These are phyloP conservation scores for Prolemur simus DNA, from an alignment of 2,113 vertebrate species.

Conservation along the genomic window DNA sequence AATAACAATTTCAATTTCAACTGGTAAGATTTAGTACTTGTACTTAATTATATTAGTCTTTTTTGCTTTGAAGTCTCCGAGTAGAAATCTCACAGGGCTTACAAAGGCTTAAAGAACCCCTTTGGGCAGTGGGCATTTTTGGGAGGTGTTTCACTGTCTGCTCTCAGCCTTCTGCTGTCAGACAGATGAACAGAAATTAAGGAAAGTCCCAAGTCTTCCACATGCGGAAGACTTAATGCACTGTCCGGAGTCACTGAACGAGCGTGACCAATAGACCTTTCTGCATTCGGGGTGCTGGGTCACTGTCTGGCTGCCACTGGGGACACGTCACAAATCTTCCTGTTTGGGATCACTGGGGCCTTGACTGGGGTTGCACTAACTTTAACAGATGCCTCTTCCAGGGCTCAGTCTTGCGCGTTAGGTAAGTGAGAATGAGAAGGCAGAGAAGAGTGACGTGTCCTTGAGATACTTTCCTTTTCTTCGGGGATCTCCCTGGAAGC, in stretches of 20 bases:
- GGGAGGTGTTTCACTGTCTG: background rate
- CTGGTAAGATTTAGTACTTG: background rate
- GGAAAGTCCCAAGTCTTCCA: too few relatives aligned
- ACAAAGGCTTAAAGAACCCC: background rate
- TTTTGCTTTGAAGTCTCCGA: background rate
- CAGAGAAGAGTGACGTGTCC: background rate
- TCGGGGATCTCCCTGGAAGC: background rate
- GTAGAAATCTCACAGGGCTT: background rate
- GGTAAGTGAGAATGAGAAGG: background rate
- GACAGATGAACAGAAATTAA: background rate
- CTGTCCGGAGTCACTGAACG: background rate
- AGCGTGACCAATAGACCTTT: background rate
- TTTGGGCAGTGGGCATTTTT: background rate
- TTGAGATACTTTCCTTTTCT: background rate
- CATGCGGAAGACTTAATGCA: background rate
- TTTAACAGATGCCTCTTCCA: background rate
- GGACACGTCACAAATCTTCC: background rate
- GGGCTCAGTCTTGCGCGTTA: background rate
- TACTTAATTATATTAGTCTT: background rate
- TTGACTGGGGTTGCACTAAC: background rate
- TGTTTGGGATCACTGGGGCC: background rate
- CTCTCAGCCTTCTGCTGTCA: background rate
- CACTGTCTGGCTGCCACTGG: background rate
- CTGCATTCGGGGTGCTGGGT: background rate
- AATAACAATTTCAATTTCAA: background rate